Evolutionary conservation across 2,888 invertebrate genomes (phyloP), one percentile per base, ranked within the genome.

Genomic region (Ophonus ardosiacus): DNA sequence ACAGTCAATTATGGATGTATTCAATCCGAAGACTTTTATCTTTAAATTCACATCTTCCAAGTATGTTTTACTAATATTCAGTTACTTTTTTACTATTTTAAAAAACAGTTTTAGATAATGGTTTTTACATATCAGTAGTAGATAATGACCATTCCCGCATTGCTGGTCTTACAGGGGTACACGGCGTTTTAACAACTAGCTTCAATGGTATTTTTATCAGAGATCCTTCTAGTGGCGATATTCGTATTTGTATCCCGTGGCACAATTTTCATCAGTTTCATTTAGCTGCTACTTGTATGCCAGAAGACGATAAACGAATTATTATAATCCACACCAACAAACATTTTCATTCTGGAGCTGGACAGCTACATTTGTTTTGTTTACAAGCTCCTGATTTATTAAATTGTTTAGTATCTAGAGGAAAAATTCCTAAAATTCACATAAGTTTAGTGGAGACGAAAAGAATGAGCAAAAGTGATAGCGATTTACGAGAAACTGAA

Each of bases 1-100:
- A 95, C 86, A 93, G 94, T 6, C 95, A 95, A 88, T 89, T 92
- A 78, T 96, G 96, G 96, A 96, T 96, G 93, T 92, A 93, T 10
- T 93, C 93, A 86, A 93, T 95, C 71, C 91, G 93, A 86, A 90
- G 91, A 86, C 90, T 94, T 86, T 88, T 95, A 24, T 90, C 90
- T 87, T 90, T 90, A 82, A 90, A 92, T 74, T 89, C 90, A 5
- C 90, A 91, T 87, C 87, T 90, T 86, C 90, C 91, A 88, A 90
- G 91, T 91, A 88, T 80, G 68, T 84, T 18, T 80, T 18, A 21
- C 15, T 7, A 18, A 76, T n/a, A 8, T 21, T 68, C 1, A 31
- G 1, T 10, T 31, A 18, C 21, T 8, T 13, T 18, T 17, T 31
- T 5, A 31, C 88, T 86, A 84, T 91, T 2, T 88, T 18, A 5